phyloP scores from a whole-genome alignment of 2,888 invertebrate genomes.

The Oasisia sp. region DNA sequence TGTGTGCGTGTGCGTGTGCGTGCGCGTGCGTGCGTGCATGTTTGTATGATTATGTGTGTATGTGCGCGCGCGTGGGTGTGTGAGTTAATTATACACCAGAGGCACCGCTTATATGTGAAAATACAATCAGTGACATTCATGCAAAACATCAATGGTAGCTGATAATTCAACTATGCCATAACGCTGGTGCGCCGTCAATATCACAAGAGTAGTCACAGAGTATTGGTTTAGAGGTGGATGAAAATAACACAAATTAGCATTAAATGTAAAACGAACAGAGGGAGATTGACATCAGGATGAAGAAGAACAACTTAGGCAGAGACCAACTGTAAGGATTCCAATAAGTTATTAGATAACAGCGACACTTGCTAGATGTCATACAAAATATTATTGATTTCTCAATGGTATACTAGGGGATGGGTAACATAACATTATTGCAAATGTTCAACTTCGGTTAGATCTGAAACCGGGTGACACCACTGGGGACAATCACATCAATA shows the following conservation, averaged over 20 bases:
- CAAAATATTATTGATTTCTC: background rate
- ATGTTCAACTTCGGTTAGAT: background rate
- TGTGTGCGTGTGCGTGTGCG: too few relatives aligned
- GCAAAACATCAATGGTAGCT: background rate
- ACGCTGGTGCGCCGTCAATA: background rate
- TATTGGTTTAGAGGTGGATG: background rate
- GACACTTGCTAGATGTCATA: background rate
- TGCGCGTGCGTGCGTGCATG: too few relatives aligned
- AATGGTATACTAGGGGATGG: background rate
- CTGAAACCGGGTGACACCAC: background rate
- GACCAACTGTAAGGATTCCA: background rate
- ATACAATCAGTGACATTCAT: background rate
- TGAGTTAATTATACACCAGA: too few relatives aligned
- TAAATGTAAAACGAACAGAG: background rate
- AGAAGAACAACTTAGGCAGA: background rate
- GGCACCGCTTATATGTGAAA: too few relatives aligned
- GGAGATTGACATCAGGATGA: background rate
- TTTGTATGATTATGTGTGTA: too few relatives aligned
- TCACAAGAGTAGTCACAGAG: background rate
- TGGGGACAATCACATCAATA: background rate
- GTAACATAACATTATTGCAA: background rate
- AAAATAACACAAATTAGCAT: background rate
- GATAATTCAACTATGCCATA: background rate
- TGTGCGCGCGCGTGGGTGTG: too few relatives aligned
- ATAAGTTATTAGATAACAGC: background rate